Evolutionary conservation across 2,797 vertebrate species (phyloP).

Genomic region (Enteromius treurensis): DNA sequence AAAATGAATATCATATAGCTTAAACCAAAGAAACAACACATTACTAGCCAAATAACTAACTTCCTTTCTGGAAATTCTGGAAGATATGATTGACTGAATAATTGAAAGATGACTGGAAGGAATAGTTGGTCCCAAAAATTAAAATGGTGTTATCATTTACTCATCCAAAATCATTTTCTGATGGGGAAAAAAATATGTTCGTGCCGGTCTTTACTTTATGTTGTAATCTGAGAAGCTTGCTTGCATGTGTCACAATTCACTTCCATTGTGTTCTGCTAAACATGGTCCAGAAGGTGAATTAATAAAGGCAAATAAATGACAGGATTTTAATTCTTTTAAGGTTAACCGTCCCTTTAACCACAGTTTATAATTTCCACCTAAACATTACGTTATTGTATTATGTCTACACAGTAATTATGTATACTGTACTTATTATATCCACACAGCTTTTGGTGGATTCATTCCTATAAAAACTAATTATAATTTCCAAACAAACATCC

Average conservation of each 20-base stretch:
- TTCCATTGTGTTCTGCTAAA: slow-evolving; percentile 1
- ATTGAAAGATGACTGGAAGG: neutral
- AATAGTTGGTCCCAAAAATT: neutral
- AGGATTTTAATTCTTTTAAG: neutral
- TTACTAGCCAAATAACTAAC: neutral
- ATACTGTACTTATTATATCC: neutral
- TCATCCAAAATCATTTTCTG: neutral
- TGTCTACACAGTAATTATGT: neutral
- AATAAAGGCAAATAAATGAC: neutral
- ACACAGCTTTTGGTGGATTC: neutral
- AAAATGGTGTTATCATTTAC: neutral
- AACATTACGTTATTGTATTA: neutral
- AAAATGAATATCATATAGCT: neutral
- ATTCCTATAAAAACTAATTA: neutral
- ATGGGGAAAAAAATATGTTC: neutral
- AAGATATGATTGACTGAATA: neutral
- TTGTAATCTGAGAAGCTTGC: neutral
- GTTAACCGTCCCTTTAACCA: neutral
- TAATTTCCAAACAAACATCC: neutral
- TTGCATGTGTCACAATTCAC: neutral
- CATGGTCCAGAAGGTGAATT: neutral
- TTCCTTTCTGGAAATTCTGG: neutral
- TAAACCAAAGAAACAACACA: neutral
- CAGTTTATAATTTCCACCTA: too few species aligned
- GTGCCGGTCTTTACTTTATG: neutral